Base-by-base conservation (phyloP, 2,888 invertebrate genomes). In the Phyto melanocephala region DNA sequence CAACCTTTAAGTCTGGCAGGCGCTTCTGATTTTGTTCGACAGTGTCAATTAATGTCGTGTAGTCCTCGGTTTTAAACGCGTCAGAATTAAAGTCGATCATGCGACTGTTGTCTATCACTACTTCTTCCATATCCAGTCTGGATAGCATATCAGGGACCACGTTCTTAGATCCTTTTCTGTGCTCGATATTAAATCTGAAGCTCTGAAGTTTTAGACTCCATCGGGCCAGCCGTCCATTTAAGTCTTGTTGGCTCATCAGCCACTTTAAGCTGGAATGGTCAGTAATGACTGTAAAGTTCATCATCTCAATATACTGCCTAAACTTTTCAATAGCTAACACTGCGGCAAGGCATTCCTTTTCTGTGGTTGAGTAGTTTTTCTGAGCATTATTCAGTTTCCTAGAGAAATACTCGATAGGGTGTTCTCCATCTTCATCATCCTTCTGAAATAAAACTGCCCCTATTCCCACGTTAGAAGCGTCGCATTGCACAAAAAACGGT, bases 181-280 rank as follows among this genome's bases (percentile, higher is more conserved):
- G 87, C 5, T 71, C 24, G 7, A 82, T 82, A 0, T 67, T 40
- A 65, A 71, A 28, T 85, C 77, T 80, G 62, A 62, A 88, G 79
- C 24, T 79, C 54, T 81, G 85, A 81, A 81, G 76, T 86, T 87
- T 76, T 10, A 83, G 40, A n/a, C 72, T 79, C 84, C 83, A 88
- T 10, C 87, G 52, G 5, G 87, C 86, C 28, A 87, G 40, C 22
- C 80, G 37, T 4, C 80, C 80, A n/a, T 40, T 58, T 10, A 80
- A 37, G 8, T 80, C 75, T 5, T 54, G 47, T 8, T 68, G 56
- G 0, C 8, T 1, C 80, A 70, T 75, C 2, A 80, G 62, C 74
- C 62, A 80, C n/a, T 68, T 72, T 2, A 70, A 20, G 28, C 52
- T 74, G 0, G 74, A 65, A 22, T 72, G 68, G 28, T 74, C 74